Evolutionary conservation across 1,140 invertebrate genomes (phyloP).

Genomic region (Asobara japonica): DNA sequence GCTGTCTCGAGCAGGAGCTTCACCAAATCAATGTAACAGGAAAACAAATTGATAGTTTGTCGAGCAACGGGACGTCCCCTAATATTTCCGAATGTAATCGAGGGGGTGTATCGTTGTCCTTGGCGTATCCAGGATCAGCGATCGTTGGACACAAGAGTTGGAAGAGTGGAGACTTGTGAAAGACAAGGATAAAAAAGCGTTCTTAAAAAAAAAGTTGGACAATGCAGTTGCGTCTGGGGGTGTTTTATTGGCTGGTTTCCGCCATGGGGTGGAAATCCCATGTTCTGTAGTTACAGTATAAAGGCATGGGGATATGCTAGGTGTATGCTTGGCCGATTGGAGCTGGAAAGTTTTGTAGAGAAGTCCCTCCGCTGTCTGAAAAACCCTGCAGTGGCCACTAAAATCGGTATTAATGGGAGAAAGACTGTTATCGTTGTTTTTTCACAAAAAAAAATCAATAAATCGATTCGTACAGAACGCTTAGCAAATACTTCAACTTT

Average conservation of each 20-base stretch:
- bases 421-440: too few relatives aligned
- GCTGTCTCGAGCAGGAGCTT: slow-evolving; percentile 26
- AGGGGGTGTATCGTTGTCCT: slow-evolving; percentile 56
- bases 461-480: neutral
- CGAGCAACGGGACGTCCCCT: slow-evolving; percentile 66
- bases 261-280: slow-evolving; percentile 57
- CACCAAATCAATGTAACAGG: slow-evolving; percentile 37
- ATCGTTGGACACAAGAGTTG: slow-evolving; percentile 39
- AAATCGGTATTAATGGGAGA: neutral
- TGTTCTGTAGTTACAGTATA: slow-evolving; percentile 14
- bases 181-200: slow-evolving; percentile 26
- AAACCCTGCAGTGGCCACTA: slow-evolving; percentile 10
- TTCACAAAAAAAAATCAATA: neutral
- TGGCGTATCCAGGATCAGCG: slow-evolving; percentile 14
- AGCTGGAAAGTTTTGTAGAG: slow-evolving; percentile 2
- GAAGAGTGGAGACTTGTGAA: neutral
- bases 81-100: slow-evolving; percentile 69
- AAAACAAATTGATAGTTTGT: slow-evolving; percentile 67
- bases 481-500: neutral
- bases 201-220: slow-evolving; percentile 57
- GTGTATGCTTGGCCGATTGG: slow-evolving; percentile 44
- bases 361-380: neutral
- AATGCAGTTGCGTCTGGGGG: slow-evolving; percentile 53
- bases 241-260: slow-evolving; percentile 64
- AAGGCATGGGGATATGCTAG: slow-evolving; percentile 37